Evolutionary conservation across 2,888 invertebrate species (phyloP).

Genomic region (Hirtodrosophila duncani): DNA sequence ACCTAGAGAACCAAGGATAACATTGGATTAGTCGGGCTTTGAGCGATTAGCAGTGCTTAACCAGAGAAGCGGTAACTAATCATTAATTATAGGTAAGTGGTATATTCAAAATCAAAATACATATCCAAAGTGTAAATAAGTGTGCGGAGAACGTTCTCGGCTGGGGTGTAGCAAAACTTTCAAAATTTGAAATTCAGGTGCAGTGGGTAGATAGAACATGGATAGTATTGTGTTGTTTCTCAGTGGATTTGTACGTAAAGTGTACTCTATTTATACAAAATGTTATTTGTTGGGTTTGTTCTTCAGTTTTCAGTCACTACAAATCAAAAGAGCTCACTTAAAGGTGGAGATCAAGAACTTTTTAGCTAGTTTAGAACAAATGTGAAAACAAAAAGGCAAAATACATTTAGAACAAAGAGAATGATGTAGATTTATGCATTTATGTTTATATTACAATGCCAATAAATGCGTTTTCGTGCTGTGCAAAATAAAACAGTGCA

Average conservation of each 20-base stretch:
- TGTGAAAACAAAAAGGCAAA: conserved; percentile 5
- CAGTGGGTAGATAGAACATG: conserved; percentile 31
- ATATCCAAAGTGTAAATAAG: conserved; percentile 33
- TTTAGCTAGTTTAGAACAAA: too few species aligned
- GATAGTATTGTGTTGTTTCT: conserved; percentile 22
- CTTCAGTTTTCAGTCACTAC: conserved; percentile 15
- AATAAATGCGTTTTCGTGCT: conserved; percentile 1
- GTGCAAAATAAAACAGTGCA: too few species aligned
- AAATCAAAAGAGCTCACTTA: conserved; percentile 34
- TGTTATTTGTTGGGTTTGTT: conserved; percentile 9
- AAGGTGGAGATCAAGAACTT: background rate
- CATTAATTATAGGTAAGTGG: conserved; percentile 16
- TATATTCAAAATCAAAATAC: conserved; percentile 20
- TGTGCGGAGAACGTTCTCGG: too few species aligned
- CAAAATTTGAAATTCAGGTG: conserved; percentile 29
- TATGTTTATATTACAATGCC: conserved; percentile 52
- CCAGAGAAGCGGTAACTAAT: conserved; percentile 12
- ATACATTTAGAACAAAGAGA: conserved; percentile 24
- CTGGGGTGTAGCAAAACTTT: conserved; percentile 43
- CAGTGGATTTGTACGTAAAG: conserved; percentile 5
- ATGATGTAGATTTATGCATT: background rate
- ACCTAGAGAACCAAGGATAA: conserved; percentile 80
- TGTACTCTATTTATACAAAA: background rate
- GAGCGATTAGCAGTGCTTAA: background rate
- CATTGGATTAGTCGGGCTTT: background rate